phyloP scores from a whole-genome alignment of 2,113 vertebrate genomes.

The Barnardius zonarius region DNA sequence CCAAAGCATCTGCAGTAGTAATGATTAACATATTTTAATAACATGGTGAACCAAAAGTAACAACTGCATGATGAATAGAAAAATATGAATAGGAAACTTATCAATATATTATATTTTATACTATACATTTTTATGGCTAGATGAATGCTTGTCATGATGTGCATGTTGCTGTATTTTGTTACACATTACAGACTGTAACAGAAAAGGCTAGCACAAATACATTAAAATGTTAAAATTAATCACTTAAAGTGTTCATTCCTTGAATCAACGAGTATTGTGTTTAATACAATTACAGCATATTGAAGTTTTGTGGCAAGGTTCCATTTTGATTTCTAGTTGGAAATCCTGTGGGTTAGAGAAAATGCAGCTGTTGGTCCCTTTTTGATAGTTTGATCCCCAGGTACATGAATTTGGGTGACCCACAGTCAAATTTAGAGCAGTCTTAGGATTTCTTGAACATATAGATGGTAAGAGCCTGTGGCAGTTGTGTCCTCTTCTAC shows the following conservation, averaged over 20 bases:
- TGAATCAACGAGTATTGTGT: background rate
- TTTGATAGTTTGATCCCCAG: background rate
- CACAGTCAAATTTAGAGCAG: background rate
- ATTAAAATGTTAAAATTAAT: no score
- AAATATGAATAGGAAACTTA: background rate
- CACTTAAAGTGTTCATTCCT: background rate
- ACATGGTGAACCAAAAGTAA: background rate
- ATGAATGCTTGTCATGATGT: background rate
- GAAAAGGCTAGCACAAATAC: background rate
- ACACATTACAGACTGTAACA: background rate
- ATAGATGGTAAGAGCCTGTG: conserved; percentile 11
- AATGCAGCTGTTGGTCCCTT: background rate
- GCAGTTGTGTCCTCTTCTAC: background rate
- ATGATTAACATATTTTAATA: background rate
- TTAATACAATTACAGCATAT: background rate
- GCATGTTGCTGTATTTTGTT: background rate
- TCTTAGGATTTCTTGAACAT: conserved; percentile 1
- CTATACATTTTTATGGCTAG: background rate
- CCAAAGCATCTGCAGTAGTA: background rate
- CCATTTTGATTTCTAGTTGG: conserved; percentile 3
- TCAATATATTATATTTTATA: background rate
- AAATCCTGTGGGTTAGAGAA: background rate
- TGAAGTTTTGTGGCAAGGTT: background rate
- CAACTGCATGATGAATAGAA: background rate
- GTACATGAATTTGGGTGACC: fast-evolving